phyloP scores from a whole-genome alignment of 2,888 invertebrate genomes.

The Teinopalpus imperialis region DNA sequence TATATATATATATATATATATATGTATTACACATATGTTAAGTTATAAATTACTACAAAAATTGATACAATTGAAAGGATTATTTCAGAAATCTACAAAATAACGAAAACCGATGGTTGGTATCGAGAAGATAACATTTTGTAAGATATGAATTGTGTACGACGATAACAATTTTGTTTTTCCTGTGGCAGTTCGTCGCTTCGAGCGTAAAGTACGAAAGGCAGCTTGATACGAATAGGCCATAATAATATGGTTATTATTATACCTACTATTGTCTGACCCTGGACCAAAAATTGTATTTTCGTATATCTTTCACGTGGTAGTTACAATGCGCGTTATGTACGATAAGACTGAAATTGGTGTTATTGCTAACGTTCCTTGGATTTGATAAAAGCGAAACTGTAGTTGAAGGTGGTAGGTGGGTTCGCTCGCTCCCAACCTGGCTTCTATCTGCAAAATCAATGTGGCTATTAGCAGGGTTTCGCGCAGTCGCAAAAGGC shows the following conservation, averaged over 20 bases:
- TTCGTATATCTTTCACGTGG: conserved; percentile 11
- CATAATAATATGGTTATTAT: conserved; percentile 72
- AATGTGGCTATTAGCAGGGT: conserved; percentile 81
- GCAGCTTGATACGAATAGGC: conserved; percentile 65
- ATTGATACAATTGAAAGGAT: too few species aligned
- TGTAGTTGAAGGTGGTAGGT: conserved; percentile 42
- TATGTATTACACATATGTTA: too few species aligned
- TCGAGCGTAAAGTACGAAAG: conserved; percentile 67
- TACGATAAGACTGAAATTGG: conserved; percentile 18
- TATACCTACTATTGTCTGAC: conserved; percentile 52
- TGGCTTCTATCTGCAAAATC: conserved; percentile 82
- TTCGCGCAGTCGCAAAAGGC: conserved; percentile 80
- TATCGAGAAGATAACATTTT: not conserved
- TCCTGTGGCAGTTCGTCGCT: conserved; percentile 66
- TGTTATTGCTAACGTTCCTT: conserved; percentile 35
- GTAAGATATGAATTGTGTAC: conserved; percentile 49
- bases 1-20: too few species aligned
- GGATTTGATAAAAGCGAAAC: conserved; percentile 40
- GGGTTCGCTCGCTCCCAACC: conserved; percentile 73
- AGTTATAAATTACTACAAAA: too few species aligned
- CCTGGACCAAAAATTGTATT: conserved; percentile 32
- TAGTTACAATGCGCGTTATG: conserved; percentile 28
- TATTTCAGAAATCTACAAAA: too few species aligned
- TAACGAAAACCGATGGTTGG: too few species aligned
- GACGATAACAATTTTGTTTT: conserved; percentile 66